Evolutionary conservation across 2,888 invertebrate genomes (phyloP).

Genomic region (Athalia rosae): DNA sequence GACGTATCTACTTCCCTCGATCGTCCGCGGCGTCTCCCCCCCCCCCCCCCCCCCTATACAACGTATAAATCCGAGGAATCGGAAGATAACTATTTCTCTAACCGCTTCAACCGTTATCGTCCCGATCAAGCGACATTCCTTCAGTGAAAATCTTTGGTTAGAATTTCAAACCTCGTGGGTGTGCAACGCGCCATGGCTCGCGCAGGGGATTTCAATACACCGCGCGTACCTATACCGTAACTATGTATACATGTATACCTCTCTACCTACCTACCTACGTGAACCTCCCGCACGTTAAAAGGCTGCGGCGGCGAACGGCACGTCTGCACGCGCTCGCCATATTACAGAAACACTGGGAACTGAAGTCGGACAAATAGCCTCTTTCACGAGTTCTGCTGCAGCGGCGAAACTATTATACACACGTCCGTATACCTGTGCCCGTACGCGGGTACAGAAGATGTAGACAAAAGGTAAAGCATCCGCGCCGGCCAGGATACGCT

Average conservation of each 20-base stretch:
- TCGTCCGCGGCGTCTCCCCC: neutral
- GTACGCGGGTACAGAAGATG: neutral
- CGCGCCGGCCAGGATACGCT: neutral
- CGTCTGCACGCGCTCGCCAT: neutral
- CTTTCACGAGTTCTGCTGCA: conserved; percentile 40
- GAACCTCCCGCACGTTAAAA: too few relatives aligned
- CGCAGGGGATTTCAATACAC: neutral
- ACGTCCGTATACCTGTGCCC: neutral
- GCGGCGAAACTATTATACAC: neutral
- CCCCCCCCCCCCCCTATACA: too few relatives aligned
- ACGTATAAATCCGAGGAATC: conserved; percentile 12
- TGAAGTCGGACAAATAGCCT: conserved; percentile 41
- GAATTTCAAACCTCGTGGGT: conserved; percentile 43
- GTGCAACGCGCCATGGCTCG: conserved; percentile 7
- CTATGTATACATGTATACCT: too few relatives aligned
- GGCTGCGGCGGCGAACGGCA: neutral
- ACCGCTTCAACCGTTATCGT: conserved; percentile 26
- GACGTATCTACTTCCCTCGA: neutral
- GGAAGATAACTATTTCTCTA: conserved; percentile 30
- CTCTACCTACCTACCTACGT: neutral
- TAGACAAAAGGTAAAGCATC: conserved; percentile 37
- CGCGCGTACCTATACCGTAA: too few relatives aligned
- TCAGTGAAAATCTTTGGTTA: conserved; percentile 41
- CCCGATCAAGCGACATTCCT: conserved; percentile 44
- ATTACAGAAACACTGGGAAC: conserved; percentile 29